phyloP scores from a whole-genome alignment of 2,113 vertebrate species.

The Pseudorasbora parva region DNA sequence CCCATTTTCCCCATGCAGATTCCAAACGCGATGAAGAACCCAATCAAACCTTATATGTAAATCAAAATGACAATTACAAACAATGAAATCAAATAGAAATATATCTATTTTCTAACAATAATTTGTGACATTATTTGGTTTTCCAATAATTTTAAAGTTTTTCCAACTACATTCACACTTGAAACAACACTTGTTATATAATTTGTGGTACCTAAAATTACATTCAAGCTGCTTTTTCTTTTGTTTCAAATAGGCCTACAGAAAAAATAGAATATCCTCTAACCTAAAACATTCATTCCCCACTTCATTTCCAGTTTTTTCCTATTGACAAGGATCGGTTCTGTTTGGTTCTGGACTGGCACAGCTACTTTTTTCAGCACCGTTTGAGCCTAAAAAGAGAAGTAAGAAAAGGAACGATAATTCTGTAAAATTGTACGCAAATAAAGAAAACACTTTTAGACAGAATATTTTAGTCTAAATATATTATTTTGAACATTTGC shows the following conservation, averaged over 20 bases:
- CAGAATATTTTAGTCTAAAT: neutral
- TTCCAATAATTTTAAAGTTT: neutral
- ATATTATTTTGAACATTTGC: neutral
- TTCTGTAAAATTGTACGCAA: neutral
- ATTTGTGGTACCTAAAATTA: neutral
- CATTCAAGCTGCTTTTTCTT: neutral
- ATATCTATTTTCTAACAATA: neutral
- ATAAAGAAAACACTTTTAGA: neutral
- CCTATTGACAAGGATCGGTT: slow-evolving; percentile 66
- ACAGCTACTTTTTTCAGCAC: slow-evolving; percentile 74
- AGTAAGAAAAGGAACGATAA: neutral
- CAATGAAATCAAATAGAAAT: neutral
- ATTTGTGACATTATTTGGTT: neutral
- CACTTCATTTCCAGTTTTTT: slow-evolving; percentile 83
- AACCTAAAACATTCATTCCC: slow-evolving; percentile 86
- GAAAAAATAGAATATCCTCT: slow-evolving; percentile 41
- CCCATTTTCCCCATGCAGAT: slow-evolving; percentile 84
- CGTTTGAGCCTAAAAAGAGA: slow-evolving; percentile 77
- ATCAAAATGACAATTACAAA: neutral
- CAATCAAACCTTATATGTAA: slow-evolving; percentile 76
- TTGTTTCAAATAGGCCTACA: neutral
- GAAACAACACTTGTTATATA: neutral
- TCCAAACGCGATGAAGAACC: slow-evolving; percentile 86
- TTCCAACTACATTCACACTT: neutral
- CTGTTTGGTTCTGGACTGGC: slow-evolving; percentile 64